Conservation (phyloP, 2,797 vertebrate genomes). For the Sebastes flavidus region DNA sequence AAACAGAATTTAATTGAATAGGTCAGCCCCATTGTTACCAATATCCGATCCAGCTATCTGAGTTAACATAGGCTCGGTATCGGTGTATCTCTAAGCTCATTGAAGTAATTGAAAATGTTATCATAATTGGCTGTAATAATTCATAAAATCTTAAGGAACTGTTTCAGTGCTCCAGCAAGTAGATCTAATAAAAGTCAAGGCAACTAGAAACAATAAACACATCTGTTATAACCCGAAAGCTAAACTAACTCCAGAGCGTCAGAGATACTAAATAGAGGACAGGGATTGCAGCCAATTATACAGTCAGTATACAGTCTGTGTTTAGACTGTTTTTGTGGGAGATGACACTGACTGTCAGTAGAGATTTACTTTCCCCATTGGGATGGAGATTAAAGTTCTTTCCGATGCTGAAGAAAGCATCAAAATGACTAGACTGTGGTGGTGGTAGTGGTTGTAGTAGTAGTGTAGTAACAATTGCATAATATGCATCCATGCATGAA, state of each 20-base stretch:
- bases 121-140: neutral
- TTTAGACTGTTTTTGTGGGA: slow-evolving; percentile 3
- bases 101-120: neutral
- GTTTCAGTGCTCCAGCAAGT: neutral
- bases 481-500: neutral
- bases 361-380: neutral
- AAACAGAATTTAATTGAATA: too few relatives aligned
- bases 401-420: neutral
- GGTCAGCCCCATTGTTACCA: too few relatives aligned
- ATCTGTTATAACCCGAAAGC: neutral
- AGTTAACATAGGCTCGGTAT: too few relatives aligned
- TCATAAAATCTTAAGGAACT: neutral
- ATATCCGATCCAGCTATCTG: too few relatives aligned
- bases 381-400: neutral
- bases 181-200: neutral
- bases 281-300: neutral
- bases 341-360: slow-evolving; percentile 10
- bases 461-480: neutral
- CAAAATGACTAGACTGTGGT: neutral
- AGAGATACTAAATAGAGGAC: neutral
- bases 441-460: neutral
- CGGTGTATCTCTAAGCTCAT: neutral
- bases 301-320: neutral
- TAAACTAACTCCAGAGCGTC: neutral
- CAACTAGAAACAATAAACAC: neutral